Conservation (phyloP, 2,888 invertebrate species). For the Sphinx pinastri region DNA sequence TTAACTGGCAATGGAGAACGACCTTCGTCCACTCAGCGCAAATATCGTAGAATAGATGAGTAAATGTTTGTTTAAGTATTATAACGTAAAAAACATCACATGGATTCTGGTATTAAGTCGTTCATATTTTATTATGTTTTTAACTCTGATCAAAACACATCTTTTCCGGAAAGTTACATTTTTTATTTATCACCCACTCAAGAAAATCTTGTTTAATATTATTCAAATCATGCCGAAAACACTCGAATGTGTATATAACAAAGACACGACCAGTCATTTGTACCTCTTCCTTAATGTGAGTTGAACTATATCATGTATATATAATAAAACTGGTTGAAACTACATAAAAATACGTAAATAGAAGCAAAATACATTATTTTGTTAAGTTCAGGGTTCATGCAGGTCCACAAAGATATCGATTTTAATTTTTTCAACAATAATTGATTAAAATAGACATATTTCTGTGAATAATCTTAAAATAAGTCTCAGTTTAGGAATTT, state of each 20-base stretch:
- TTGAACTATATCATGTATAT: background rate
- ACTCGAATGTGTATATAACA: background rate
- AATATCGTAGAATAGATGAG: slow-evolving; percentile 47
- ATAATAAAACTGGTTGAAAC: too few species aligned
- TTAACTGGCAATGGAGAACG: slow-evolving; percentile 60
- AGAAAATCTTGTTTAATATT: slow-evolving; percentile 14
- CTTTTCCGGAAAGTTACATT: background rate
- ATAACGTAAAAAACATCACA: slow-evolving; percentile 13
- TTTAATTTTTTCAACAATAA: too few species aligned
- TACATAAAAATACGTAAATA: too few species aligned
- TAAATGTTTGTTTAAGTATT: slow-evolving; percentile 24
- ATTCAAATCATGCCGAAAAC: background rate
- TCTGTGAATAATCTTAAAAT: too few species aligned
- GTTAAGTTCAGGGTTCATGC: too few species aligned
- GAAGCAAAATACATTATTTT: too few species aligned
- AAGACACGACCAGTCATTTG: background rate
- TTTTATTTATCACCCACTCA: slow-evolving; percentile 5
- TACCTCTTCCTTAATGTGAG: slow-evolving; percentile 12
- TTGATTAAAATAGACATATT: too few species aligned
- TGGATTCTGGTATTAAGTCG: background rate
- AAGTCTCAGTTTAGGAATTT: too few species aligned
- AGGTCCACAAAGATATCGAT: too few species aligned
- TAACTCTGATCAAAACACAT: background rate
- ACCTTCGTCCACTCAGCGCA: slow-evolving; percentile 64
- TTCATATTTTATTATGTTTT: background rate